Evolutionary conservation across 2,888 invertebrate genomes (phyloP).

Genomic region (Prosapia bicincta): DNA sequence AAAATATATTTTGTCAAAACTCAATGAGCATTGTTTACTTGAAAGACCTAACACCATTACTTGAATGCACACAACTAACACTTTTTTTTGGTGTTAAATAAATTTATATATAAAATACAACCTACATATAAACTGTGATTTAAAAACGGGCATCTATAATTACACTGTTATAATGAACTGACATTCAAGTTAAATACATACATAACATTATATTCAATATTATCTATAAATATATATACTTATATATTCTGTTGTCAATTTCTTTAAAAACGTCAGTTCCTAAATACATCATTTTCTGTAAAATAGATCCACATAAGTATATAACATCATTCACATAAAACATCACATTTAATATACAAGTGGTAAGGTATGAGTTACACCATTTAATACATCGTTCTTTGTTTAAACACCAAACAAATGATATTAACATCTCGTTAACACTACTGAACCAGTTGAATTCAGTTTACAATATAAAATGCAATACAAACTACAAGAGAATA

Average conservation of each 20-base stretch:
- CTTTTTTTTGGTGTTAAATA: slow-evolving; percentile 19
- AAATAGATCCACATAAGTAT: slow-evolving; percentile 20
- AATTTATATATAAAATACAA: slow-evolving; percentile 26
- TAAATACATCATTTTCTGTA: neutral
- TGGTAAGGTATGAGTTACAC: slow-evolving; percentile 8
- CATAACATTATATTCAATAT: slow-evolving; percentile 9
- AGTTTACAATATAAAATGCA: neutral
- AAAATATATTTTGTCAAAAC: neutral
- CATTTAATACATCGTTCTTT: slow-evolving; percentile 15
- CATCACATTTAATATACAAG: slow-evolving; percentile 3
- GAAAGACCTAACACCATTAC: neutral
- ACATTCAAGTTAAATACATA: neutral
- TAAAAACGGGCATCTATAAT: slow-evolving; percentile 19
- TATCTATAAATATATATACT: slow-evolving; percentile 26
- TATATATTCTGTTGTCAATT: neutral
- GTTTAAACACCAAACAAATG: slow-evolving; percentile 14
- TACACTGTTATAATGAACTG: slow-evolving; percentile 3
- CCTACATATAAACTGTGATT: slow-evolving; percentile 20
- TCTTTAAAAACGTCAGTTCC: neutral
- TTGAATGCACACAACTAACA: neutral
- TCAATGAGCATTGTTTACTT: neutral
- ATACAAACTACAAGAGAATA: neutral
- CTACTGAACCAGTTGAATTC: neutral
- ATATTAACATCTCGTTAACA: slow-evolving; percentile 20
- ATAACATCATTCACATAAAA: neutral